These are phyloP conservation scores for Rhingia campestris DNA, from an alignment of 2,888 invertebrate genomes.

Conservation along the genomic window DNA sequence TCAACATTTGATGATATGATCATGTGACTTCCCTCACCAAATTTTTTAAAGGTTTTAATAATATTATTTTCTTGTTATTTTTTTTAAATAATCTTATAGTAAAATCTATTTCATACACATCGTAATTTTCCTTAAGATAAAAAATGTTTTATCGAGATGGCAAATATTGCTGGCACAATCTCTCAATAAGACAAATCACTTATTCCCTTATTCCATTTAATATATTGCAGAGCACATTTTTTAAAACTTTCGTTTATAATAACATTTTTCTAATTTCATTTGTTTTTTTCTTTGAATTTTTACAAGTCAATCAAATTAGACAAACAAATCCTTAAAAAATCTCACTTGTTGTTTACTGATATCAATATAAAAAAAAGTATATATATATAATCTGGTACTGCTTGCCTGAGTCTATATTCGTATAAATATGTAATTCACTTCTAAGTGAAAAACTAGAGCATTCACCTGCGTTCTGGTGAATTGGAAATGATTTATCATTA, in stretches of 20 bases:
- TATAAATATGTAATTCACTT: constrained; percentile 73
- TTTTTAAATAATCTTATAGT: constrained; percentile 12
- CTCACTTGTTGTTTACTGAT: constrained; percentile 74
- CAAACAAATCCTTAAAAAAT: constrained; percentile 63
- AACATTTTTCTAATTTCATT: constrained; percentile 72
- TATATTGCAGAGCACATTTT: constrained; percentile 74
- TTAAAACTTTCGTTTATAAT: constrained; percentile 71
- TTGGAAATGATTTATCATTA: constrained; percentile 63
- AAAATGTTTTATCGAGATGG: constrained; percentile 67
- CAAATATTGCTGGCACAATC: constrained; percentile 1
- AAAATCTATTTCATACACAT: constrained; percentile 59
- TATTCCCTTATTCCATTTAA: constrained; percentile 67
- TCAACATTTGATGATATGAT: not conserved
- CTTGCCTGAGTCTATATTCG: constrained; percentile 73
- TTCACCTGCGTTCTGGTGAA: constrained; percentile 47
- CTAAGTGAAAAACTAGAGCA: constrained; percentile 67
- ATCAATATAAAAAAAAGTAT: constrained; percentile 45
- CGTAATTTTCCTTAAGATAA: constrained; percentile 42
- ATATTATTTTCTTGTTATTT: constrained; percentile 2
- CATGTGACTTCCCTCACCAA: not conserved
- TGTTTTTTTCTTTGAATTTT: constrained; percentile 63
- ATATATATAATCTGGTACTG: constrained; percentile 72
- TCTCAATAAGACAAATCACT: constrained; percentile 68
- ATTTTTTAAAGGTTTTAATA: constrained; percentile 7
- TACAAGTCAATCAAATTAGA: constrained; percentile 61